Evolutionary conservation across 2,888 invertebrate genomes (phyloP), one percentile per base, ranked within the genome.

Genomic region (Allophyes oxyacanthae): DNA sequence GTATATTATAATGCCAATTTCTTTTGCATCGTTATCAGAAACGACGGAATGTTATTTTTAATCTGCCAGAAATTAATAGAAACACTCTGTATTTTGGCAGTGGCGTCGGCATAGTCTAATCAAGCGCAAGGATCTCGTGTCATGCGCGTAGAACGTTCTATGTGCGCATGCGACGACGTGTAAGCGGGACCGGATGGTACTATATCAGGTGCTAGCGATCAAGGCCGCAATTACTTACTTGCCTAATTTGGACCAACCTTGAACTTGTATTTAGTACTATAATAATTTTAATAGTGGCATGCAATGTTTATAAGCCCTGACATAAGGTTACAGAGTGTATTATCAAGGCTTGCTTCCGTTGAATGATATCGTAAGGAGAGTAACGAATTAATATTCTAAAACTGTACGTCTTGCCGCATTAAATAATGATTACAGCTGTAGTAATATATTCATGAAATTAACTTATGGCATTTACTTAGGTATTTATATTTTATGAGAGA

Each of bases 111-210:
- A 57, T 30, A 49, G 60, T 65, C 70, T 73, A 72, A 79, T 82
- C 75, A 61, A 75, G 56, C 63, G 50, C 59, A 76, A 79, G 78
- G 78, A 82, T 82, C 78, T 62, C 42, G 55, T 74, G 74, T 74
- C 73, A 75, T 71, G 55, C 62, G 77, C 61, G 77, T 85, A 80
- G 86, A 88, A 88, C 85, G 83, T 88, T 90, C 85, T 66, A 70
- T 69, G 72, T 56, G 73, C 68, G 65, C 64, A 68, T 48, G 69
- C 44, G 50, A 32, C 36, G 41, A 41, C 40, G 28, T 45, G 52
- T 43, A 50, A 43, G 40, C 30, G 30, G 37, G 53, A 67, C 33
- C 40, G 45, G 69, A 15, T 44, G 8, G 2, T 11, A 32, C 64
- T 69, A 66, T 66, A 70, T 71, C 64, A 73, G 69, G 65, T 57